phyloP scores from a whole-genome alignment of 2,113 vertebrate species.

The Dromaius novaehollandiae region DNA sequence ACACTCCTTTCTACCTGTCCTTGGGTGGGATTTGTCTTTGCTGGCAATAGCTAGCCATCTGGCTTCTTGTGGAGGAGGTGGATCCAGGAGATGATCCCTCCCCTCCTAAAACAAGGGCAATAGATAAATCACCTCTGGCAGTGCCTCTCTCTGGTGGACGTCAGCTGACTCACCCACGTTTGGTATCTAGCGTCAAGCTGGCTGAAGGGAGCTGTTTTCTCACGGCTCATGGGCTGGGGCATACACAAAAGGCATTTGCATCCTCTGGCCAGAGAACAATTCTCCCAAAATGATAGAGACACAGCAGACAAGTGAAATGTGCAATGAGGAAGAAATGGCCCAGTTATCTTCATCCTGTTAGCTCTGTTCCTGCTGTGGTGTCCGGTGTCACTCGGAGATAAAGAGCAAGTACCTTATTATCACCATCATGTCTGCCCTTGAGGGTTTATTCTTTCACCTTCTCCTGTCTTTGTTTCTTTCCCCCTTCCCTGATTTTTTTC shows the following conservation, averaged over 20 bases:
- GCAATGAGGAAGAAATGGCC: constrained; percentile 40
- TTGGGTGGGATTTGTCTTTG: background rate
- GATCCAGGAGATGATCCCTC: background rate
- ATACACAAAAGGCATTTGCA: background rate
- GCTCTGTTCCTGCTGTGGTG: constrained; percentile 23
- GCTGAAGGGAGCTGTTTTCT: background rate
- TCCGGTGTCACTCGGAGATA: constrained; percentile 51
- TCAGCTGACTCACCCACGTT: fast-evolving
- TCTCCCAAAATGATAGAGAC: background rate
- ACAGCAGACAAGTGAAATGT: background rate
- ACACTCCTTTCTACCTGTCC: background rate
- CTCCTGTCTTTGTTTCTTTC: constrained; percentile 67
- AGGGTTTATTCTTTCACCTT: constrained; percentile 55
- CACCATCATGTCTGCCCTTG: constrained; percentile 59
- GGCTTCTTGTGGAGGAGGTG: background rate
- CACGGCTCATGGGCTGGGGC: background rate
- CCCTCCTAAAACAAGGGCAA: background rate
- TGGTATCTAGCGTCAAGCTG: background rate
- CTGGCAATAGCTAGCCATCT: background rate
- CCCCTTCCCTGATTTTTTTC: constrained; percentile 43
- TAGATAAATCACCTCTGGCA: background rate
- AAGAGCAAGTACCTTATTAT: constrained; percentile 55
- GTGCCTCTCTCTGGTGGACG: background rate
- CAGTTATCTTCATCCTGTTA: constrained; percentile 67
- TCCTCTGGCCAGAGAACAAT: constrained; percentile 12